Percentiles rank a stretch among this genome's conserved stretches.
Evolutionary conservation across 1,140 invertebrate genomes (phyloP).

Genomic region (Zaprionus ghesquierei): DNA sequence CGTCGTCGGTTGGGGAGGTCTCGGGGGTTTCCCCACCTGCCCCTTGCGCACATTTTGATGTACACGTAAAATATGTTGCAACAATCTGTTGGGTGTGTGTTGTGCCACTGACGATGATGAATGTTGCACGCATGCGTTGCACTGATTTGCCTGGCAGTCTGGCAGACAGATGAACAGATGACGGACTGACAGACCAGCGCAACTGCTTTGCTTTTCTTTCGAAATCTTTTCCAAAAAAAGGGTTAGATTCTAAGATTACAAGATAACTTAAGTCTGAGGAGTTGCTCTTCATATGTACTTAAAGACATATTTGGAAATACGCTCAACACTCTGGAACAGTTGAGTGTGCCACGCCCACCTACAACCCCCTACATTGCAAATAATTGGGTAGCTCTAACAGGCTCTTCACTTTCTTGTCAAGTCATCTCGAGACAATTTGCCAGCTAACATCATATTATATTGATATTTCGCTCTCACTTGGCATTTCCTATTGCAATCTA

Average conservation of each 20-base stretch:
- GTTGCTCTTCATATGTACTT: too few relatives aligned
- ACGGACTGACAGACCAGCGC: not conserved
- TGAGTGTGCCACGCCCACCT: not conserved
- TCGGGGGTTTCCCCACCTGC: not conserved
- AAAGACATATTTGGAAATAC: not conserved
- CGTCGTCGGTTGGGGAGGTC: not conserved
- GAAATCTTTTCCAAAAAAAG: not conserved
- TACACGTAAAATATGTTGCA: conserved; percentile 75
- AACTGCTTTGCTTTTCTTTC: not conserved
- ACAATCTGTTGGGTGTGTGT: conserved; percentile 62
- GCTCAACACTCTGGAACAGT: not conserved
- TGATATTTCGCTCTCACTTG: not conserved
- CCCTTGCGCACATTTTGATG: not conserved
- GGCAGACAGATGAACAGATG: not conserved
- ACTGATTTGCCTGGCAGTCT: conserved; percentile 58
- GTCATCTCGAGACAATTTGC: conserved; percentile 13
- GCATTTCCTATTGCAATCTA: not conserved
- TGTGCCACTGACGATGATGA: conserved; percentile 71
- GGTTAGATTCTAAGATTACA: not conserved
- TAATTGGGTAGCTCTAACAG: not conserved
- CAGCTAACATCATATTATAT: not conserved
- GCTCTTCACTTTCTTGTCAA: not conserved
- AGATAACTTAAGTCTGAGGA: too few relatives aligned
- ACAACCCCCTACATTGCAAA: not conserved
- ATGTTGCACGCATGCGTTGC: conserved; percentile 77